A percentile compares a stretch with the other conserved stretches of the same genome.
phyloP scores from a whole-genome alignment of 1,140 invertebrate genomes.

The Reticulitermes speratus region DNA sequence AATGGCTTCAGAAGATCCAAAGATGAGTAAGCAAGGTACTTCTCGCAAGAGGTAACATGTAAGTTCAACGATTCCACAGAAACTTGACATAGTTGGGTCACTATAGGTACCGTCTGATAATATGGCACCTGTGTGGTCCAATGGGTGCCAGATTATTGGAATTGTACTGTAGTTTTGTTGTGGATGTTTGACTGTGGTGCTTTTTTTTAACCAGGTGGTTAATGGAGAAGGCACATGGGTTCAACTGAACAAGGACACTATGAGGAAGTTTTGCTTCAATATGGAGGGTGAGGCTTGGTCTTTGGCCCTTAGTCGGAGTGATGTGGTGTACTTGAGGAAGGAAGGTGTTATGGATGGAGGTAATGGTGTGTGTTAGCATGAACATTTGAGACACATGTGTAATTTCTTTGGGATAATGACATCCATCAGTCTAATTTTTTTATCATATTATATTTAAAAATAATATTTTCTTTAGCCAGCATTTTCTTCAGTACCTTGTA shows the following conservation, averaged over 20 bases:
- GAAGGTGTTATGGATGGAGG: constrained; percentile 19
- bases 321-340: constrained; percentile 66
- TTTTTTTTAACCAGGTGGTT: constrained; percentile 45
- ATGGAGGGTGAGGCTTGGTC: constrained; percentile 73
- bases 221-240: constrained; percentile 70
- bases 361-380: background rate
- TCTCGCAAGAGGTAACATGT: no score
- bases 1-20: no score
- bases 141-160: no score
- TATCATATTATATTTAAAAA: background rate
- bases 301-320: constrained; percentile 64
- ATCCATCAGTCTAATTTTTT: background rate
- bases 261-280: constrained; percentile 68
- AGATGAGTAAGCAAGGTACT: no score
- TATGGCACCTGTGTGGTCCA: no score
- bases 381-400: background rate
- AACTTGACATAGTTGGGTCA: no score
- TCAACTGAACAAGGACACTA: constrained; percentile 61
- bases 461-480: background rate
- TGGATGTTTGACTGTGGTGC: no score
- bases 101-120: no score
- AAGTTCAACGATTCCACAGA: no score
- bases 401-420: background rate
- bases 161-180: no score
- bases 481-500: background rate